Base-by-base conservation (phyloP, 2,797 vertebrate genomes). In the Melanotaenia trifasciata region DNA sequence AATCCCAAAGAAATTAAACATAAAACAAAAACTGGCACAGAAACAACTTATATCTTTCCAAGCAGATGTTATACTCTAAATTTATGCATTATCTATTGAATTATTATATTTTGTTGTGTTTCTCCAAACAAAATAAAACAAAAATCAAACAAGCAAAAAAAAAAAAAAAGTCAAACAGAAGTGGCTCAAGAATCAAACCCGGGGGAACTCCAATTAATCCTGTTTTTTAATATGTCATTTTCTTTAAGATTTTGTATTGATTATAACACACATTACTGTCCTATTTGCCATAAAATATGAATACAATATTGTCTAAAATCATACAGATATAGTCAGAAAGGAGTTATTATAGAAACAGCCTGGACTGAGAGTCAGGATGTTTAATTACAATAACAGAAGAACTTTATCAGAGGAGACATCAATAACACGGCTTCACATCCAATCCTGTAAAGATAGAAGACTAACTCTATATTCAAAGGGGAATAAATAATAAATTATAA, bases 121-220 rank as follows among this genome's bases (percentile, higher is more conserved):
- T 8, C 9, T 43, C 16, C 13, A 13, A 30, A 4, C 28, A 30
- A 30, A 4, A 30, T 30, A 4, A 30, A 30, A 30, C 28, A 30
- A 30, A 30, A 30, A 30, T 30, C 28, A 30, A 30, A 30, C 28
- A 30, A 30, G 28, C 28, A 30, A 30, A 30, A 30, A 30, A 40
- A 24, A 1, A 10, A 5, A 24, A 26, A n/a, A 33, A 14, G 3
- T 35, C 40, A 30, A 54, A 66, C 33, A 16, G 40, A 69, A 32
- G 18, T 38, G 61, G 11, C 13, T 28, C 64, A 0, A 59, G 16
- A 13, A n/a, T 9, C 24, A 43, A 64, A 24, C 64, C 63, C 4
- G 67, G 80, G 22, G 67, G 64, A 68, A 71, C 64, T 51, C 70
- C 79, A 53, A 24, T 30, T 2, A n/a, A 30, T 30, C 28, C 28